Percentiles rank a stretch among this genome's conserved stretches.
Conservation (phyloP, 1,140 invertebrate species). For the Rhagoletis zephyria region DNA sequence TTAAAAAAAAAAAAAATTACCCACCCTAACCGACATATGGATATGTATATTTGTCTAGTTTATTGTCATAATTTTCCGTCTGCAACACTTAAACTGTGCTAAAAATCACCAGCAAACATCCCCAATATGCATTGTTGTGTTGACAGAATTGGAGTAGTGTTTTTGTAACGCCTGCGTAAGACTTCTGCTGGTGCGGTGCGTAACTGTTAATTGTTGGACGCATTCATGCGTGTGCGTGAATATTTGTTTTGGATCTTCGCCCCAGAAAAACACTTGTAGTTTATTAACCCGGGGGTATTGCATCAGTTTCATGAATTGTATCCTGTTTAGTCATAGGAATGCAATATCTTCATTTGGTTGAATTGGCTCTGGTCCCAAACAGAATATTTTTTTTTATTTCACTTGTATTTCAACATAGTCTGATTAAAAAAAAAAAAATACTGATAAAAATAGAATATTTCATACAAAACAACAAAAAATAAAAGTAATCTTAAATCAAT, state of each 20-base stretch:
- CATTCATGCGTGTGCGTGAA: not conserved
- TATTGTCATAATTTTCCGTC: conserved; percentile 32
- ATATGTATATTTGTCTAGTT: not conserved
- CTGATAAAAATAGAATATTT: too few species aligned
- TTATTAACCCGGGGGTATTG: not conserved
- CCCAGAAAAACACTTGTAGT: not conserved
- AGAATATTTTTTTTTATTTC: too few species aligned
- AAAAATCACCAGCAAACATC: not conserved
- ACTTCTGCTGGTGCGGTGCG: not conserved
- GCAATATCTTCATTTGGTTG: not conserved
- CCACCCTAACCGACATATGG: not conserved
- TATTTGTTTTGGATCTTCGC: not conserved
- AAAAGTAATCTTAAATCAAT: too few species aligned
- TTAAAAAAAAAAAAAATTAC: too few species aligned
- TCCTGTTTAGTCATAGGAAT: not conserved
- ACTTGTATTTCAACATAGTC: too few species aligned
- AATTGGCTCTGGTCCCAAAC: not conserved
- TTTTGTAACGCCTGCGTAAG: not conserved
- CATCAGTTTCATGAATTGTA: not conserved
- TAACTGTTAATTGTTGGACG: not conserved
- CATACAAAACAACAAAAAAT: too few species aligned
- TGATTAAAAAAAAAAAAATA: too few species aligned
- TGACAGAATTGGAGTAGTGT: not conserved
- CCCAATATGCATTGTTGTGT: not conserved
- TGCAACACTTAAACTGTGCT: conserved; percentile 21